Evolutionary conservation across 2,113 vertebrate genomes (phyloP), one percentile per base, ranked within the genome.

Genomic region (Hirundichthys speculiger): DNA sequence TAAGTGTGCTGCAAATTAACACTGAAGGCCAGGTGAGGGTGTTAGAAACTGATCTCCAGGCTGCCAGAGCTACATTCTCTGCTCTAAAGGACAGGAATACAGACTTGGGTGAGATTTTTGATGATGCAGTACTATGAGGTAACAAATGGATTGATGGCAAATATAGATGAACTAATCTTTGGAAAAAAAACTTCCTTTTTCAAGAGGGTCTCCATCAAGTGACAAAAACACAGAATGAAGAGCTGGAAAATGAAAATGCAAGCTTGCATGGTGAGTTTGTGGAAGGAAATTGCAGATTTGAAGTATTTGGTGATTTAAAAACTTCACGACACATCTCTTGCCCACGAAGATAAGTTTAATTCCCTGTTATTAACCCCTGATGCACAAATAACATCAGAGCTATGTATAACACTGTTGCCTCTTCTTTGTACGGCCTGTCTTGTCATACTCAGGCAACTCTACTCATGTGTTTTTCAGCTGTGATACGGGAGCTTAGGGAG

Each of bases 141-240:
- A 4, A 45, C 8, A 22, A 5, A 21, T 51, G 19, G 1, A 12
- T 43, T 46, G 4, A 1, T 13, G 8, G 5, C 7, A 51, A 64
- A 9, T 50, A 2, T 24, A 18, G 9, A 39, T 53, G 3, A 39
- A 13, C 3, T 42, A 18, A 64, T 13, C 5, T n/a, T n/a, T n/a
- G n/a, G n/a, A n/a, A n/a, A n/a, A n/a, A n/a, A n/a, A n/a, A n/a
- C 25, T 63, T 49, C 48, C 55, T 5, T 20, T 40, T 40, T 66
- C 27, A 47, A 94, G 94, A 93, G 64, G 80, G 91, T 3, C 86
- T 91, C 7, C 82, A 90, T 64, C 83, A 88, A 40, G 91, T 88
- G n/a, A 86, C 85, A 12, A 91, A 91, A 81, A 21, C 24, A 3
- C 91, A 87, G 5, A 92, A 90, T 18, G 69, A 90, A 24, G 86